Conservation (phyloP, 2,113 vertebrate species). For the Perca fluviatilis region DNA sequence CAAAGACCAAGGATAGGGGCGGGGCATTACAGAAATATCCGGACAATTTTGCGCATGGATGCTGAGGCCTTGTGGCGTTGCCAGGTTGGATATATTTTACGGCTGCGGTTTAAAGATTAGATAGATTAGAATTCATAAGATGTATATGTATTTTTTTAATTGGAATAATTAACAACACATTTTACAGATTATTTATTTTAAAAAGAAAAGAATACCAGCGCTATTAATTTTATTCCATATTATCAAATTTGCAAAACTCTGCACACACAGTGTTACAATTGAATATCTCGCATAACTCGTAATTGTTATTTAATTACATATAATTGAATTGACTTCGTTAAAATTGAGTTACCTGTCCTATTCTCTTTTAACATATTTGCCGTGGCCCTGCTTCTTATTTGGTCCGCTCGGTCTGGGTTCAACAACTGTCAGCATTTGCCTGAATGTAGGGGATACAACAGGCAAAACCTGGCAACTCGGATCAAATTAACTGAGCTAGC, state of each 20-base stretch:
- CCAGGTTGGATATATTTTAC: constrained; percentile 43
- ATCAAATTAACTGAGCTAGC: constrained; percentile 14
- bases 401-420: fast-evolving
- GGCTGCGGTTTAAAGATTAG: not conserved
- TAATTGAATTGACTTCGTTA: not conserved
- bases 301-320: not conserved
- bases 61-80: constrained; percentile 22
- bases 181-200: not conserved
- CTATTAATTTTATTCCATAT: not conserved
- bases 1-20: fast-evolving
- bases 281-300: not conserved
- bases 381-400: not conserved
- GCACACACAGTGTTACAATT: too few species aligned
- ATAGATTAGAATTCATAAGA: too few species aligned
- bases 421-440: too few species aligned
- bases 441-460: not conserved
- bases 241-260: not conserved
- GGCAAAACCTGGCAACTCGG: constrained; percentile 65
- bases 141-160: not conserved
- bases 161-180: too few species aligned
- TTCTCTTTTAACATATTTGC: not conserved
- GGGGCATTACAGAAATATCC: not conserved
- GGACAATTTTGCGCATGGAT: too few species aligned
- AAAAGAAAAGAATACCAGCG: not conserved
- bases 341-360: not conserved